Evolutionary conservation across 2,113 vertebrate genomes (phyloP).

Genomic region (Aviceda subcristata): DNA sequence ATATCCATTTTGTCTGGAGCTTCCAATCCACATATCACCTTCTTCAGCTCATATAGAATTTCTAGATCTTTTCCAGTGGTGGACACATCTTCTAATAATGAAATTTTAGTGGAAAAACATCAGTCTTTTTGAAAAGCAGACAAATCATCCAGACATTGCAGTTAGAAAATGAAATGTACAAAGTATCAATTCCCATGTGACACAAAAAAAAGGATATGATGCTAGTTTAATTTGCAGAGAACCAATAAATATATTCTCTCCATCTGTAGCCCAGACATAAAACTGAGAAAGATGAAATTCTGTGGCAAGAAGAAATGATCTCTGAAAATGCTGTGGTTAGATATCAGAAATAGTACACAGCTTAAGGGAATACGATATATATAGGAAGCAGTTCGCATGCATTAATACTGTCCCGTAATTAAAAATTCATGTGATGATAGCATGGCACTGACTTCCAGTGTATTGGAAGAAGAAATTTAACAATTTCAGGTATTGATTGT

Average conservation of each 20-base stretch:
- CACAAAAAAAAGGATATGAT: neutral
- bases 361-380: neutral
- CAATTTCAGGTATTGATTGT: neutral
- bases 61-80: neutral
- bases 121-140: neutral
- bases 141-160: neutral
- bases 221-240: neutral
- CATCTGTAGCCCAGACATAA: neutral
- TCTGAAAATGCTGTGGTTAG: neutral
- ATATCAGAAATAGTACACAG: neutral
- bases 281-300: neutral
- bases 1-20: neutral
- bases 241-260: neutral
- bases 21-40: neutral
- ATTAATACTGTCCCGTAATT: neutral
- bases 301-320: neutral
- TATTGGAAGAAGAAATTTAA: neutral
- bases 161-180: neutral
- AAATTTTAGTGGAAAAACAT: neutral
- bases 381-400: neutral
- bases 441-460: neutral
- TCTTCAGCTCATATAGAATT: neutral
- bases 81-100: neutral
- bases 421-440: neutral
- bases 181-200: neutral